Conservation (phyloP, 2,888 invertebrate species). For the Lasioglossum villosulum region DNA sequence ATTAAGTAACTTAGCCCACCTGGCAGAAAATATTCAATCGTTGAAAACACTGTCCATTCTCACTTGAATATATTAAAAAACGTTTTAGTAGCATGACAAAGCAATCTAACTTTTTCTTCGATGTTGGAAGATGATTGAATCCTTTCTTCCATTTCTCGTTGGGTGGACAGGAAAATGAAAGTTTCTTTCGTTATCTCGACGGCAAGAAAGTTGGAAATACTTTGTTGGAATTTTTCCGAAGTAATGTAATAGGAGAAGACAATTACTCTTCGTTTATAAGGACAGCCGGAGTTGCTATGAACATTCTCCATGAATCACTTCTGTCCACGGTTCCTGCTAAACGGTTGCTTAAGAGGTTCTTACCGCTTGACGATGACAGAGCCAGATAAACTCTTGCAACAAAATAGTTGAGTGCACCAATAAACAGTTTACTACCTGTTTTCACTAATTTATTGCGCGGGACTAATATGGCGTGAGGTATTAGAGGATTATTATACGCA, state of each 20-base stretch:
- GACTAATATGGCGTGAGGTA: not conserved
- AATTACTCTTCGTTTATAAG: conserved; percentile 3
- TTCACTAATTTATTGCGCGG: not conserved
- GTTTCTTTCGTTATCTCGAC: not conserved
- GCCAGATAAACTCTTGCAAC: not conserved
- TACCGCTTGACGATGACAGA: not conserved
- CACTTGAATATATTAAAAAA: not conserved
- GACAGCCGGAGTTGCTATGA: not conserved
- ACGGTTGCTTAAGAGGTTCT: conserved; percentile 2
- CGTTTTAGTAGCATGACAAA: too few relatives aligned
- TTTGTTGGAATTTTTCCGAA: not conserved
- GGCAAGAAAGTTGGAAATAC: not conserved
- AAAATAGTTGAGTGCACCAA: not conserved
- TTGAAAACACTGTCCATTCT: not conserved
- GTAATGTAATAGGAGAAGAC: not conserved
- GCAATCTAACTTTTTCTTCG: not conserved
- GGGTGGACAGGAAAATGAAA: not conserved
- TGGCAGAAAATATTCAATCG: not conserved
- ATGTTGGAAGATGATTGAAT: not conserved
- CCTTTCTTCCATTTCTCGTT: not conserved
- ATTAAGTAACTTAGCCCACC: not conserved
- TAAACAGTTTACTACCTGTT: not conserved
- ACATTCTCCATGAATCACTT: conserved; percentile 7
- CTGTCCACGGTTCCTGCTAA: not conserved
- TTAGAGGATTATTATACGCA: not conserved